phyloP scores from a whole-genome alignment of 2,113 vertebrate species.

The Anarrhichthys ocellatus region DNA sequence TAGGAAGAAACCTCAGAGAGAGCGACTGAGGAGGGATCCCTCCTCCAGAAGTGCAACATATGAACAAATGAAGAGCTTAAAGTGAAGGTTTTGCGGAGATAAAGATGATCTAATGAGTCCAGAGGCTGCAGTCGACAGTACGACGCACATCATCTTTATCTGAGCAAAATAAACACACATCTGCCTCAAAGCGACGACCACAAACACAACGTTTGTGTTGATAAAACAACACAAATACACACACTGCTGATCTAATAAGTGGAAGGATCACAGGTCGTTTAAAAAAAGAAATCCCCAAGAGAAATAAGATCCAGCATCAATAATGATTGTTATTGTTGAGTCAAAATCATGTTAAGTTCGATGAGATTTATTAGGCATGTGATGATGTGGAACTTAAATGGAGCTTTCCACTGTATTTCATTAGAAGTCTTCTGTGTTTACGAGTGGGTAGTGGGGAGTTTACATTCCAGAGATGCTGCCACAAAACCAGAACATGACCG shows the following conservation, averaged over 20 bases:
- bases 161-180: slow-evolving; percentile 33
- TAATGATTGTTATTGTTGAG: neutral
- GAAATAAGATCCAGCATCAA: slow-evolving; percentile 30
- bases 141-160: neutral
- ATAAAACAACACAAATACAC: slow-evolving; percentile 27
- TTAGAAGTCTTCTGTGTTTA: slow-evolving; percentile 45
- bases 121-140: neutral
- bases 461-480: slow-evolving; percentile 60
- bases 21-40: too few species aligned
- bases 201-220: slow-evolving; percentile 31
- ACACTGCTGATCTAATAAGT: slow-evolving; percentile 34
- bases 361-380: neutral
- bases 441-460: slow-evolving; percentile 44
- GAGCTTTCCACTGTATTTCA: slow-evolving; percentile 1
- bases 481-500: slow-evolving; percentile 34
- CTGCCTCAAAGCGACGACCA: slow-evolving; percentile 7
- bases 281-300: neutral
- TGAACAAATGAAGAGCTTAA: neutral
- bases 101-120: neutral
- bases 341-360: slow-evolving; percentile 12
- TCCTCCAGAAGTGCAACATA: too few species aligned
- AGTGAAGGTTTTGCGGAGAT: neutral
- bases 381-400: neutral
- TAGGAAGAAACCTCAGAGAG: too few species aligned
- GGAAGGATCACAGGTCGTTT: neutral